Evolutionary conservation across 2,113 vertebrate species (phyloP), one percentile per base, ranked within the genome.

Genomic region (Chamaea fasciata): DNA sequence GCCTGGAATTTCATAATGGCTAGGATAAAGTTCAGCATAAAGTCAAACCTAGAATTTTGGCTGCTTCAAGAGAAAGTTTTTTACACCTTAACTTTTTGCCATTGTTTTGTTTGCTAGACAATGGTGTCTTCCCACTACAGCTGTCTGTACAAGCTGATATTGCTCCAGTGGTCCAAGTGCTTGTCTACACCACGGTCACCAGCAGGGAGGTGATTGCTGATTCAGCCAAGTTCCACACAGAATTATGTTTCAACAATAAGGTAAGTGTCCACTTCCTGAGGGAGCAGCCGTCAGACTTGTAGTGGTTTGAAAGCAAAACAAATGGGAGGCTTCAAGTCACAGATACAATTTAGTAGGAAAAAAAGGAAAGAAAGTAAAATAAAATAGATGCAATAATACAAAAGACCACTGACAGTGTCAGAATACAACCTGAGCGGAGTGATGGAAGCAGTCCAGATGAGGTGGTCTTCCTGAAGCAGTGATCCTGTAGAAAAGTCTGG

Each of bases 191-290:
- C 4, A 64, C 98, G 47, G 95, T 98, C 80, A 97, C 98, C n/a
- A 95, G 60, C 16, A 97, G 97, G 14, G 98, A 99, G 83, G 65
- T 97, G 22, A 96, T 99, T 11, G 99, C 98, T 5, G 99, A 99
- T 96, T 98, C 98, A 94, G 57, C 57, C 65, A 96, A 97, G 95
- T 98, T 98, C 69, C 53, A 94, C 2, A 53, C 98, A 88, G 96
- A 98, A 83, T 96, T 97, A 3, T 99, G 99, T 89, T 98, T 99
- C 76, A 92, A 63, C 27, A 99, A 99, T 97, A 98, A 98, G 98
- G 99, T 99, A 57, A 52, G 92, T 89, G 47, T 39, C 37, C 44
- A 35, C 2, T 88, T 80, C 47, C 76, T 63, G 47, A 93, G 26
- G 46, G 30, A 84, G 28, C 52, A 67, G 27, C 35, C 62, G n/a